These are phyloP conservation scores for Eubasilissa splendida DNA, from an alignment of 2,888 invertebrate genomes.

Conservation along the genomic window DNA sequence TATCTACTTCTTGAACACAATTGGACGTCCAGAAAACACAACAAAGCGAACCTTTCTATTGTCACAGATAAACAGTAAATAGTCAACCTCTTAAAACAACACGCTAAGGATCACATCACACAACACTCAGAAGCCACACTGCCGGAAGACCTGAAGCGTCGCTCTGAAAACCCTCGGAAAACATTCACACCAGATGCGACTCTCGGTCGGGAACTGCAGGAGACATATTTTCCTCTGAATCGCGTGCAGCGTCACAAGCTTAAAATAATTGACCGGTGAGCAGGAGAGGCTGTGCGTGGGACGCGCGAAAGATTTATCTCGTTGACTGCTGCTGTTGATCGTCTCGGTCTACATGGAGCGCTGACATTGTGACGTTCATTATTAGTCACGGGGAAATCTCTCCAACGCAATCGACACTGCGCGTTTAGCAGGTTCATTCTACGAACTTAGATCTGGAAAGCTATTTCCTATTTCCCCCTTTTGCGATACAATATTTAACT, in stretches of 20 bases:
- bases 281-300: constrained; percentile 10
- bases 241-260: constrained; percentile 19
- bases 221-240: background rate
- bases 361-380: background rate
- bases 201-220: background rate
- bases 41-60: background rate
- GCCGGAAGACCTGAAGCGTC: background rate
- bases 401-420: too few relatives aligned
- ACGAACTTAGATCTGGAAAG: too few relatives aligned
- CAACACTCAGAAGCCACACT: background rate
- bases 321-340: background rate
- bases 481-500: too few relatives aligned
- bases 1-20: constrained; percentile 9
- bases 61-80: background rate
- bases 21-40: constrained; percentile 5
- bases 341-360: background rate
- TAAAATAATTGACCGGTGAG: constrained; percentile 19
- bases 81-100: constrained; percentile 16
- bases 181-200: background rate
- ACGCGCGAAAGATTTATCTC: background rate
- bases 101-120: constrained; percentile 21
- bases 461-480: too few relatives aligned
- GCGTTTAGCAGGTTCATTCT: background rate
- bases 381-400: background rate
- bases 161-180: background rate